Evolutionary conservation across 2,797 vertebrate species (phyloP), one percentile per base, ranked within the genome.

Genomic region (Enteromius paludinosus): DNA sequence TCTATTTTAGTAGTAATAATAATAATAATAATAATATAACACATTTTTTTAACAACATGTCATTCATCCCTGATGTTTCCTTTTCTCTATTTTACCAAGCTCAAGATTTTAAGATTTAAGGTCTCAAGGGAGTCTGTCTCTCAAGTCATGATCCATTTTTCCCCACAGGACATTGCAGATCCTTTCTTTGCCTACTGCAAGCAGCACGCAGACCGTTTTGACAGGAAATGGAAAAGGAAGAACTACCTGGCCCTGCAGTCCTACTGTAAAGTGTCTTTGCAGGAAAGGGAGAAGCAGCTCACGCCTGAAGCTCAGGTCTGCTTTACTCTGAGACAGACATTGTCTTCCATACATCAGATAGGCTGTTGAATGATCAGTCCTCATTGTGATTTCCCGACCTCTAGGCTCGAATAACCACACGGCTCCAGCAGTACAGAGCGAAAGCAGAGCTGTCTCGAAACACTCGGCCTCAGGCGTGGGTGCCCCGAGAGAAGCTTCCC

Each of bases 181-280:
- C 98, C 98, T 0, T 99, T 99, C 91, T 99, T 99, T 91, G 98
- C 98, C 70, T 99, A 99, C 93, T 99, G 98, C 93, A 99, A 99
- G 89, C 98, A 99, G 87, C 98, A 99, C 69, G 98, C 98, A 0
- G 98, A 99, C 92, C 96, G 98, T 85, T 97, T 99, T 90, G 98
- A 99, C 94, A 96, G 98, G 91, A 99, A 99, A 88, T 99, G 98
- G 98, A 99, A 99, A 88, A 94, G 98, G 89, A 99, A 99, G 92
- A 99, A 99, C 91, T 99, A 99, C 88, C 90, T 99, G 92, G 98
- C 98, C 43, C 92, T 99, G 20, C 98, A 99, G 47, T 99, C 98
- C 0, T 99, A 99, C 87, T 99, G 98, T 90, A 99, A 98, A 92
- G 96, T 97, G 90, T 99, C 97, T 81, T 93, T 99, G 85, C 97